These are phyloP conservation scores for Papilio glaucus DNA, from an alignment of 1,140 invertebrate species.

Conservation along the genomic window DNA sequence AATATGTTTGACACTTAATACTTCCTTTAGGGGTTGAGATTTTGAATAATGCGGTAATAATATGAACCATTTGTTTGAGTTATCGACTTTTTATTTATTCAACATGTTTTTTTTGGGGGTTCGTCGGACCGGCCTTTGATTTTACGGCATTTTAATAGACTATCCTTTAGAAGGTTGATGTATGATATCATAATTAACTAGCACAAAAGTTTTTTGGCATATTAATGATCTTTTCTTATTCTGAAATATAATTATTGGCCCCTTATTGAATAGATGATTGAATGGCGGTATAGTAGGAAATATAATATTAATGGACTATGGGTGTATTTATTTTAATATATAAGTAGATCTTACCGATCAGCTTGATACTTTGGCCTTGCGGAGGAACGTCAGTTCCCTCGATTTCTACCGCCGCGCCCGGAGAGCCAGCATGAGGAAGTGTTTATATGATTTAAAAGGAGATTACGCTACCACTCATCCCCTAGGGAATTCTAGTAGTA, in stretches of 20 bases:
- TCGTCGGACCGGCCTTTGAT: constrained; percentile 45
- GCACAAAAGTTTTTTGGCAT: constrained; percentile 36
- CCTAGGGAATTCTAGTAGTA: too few relatives aligned
- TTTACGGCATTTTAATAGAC: constrained; percentile 57
- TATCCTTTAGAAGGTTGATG: constrained; percentile 55
- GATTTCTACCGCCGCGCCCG: too few relatives aligned
- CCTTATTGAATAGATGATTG: constrained; percentile 39
- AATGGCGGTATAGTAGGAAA: constrained; percentile 12
- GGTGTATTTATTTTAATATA: not conserved
- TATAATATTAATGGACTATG: not conserved
- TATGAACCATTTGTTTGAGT: constrained; percentile 64
- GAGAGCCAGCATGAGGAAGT: too few relatives aligned
- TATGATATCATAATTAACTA: constrained; percentile 71
- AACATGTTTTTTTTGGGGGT: constrained; percentile 40
- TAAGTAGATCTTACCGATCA: too few relatives aligned
- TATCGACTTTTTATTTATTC: constrained; percentile 51
- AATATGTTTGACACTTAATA: constrained; percentile 73
- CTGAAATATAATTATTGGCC: constrained; percentile 36
- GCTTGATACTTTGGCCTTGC: too few relatives aligned
- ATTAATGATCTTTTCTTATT: constrained; percentile 31
- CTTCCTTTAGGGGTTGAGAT: constrained; percentile 62
- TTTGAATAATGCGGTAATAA: constrained; percentile 63
- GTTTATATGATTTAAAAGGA: too few relatives aligned
- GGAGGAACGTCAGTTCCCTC: too few relatives aligned
- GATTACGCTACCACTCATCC: too few relatives aligned